Evolutionary conservation across 2,113 vertebrate species (phyloP), one percentile per base, ranked within the genome.

Genomic region (Orientallactaga bullata): DNA sequence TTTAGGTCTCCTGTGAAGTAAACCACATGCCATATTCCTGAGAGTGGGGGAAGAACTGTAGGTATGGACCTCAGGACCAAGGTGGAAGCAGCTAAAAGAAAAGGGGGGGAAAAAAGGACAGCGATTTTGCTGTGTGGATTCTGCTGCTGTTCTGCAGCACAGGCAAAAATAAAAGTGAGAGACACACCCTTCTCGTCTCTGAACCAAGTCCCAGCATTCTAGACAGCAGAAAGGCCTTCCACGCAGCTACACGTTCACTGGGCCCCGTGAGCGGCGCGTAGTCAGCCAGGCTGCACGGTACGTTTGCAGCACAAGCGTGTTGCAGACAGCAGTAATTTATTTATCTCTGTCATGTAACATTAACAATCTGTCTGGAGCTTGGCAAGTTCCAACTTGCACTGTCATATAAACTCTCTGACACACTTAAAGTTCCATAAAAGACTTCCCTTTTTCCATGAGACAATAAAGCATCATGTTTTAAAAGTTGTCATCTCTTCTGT

Each of bases 321-420:
- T 90, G 96, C 71, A 61, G 91, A 95, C 96, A 97, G 96, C 88
- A 92, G 96, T 21, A 93, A 96, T 93, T 98, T 96, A 95, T 95
- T 96, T 93, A 96, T 60, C 93, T 91, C 96, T 88, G 51, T 94
- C 96, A 97, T 47, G 88, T 89, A 97, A 97, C 96, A 95, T 96
- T 51, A 97, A 89, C 94, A 95, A 95, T 90, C 92, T 95, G 97
- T 96, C 97, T 66, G 86, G 91, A 97, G 84, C 88, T 97, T 97
- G 97, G 97, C 97, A 97, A 95, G 81, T 84, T 18, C 76, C 39
- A 63, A 95, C 94, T 96, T 95, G 94, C 95, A 96, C 66, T 96
- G 97, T 96, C 94, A 94, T 90, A 96, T 91, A 97, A 94, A 97
- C 35, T 92, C 90, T 97, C 97, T 93, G 97, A 95, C 91, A 94